Percentiles rank a stretch among this genome's conserved stretches.
Conservation (phyloP, 2,888 invertebrate species). For the Lochmaea crataegi region DNA sequence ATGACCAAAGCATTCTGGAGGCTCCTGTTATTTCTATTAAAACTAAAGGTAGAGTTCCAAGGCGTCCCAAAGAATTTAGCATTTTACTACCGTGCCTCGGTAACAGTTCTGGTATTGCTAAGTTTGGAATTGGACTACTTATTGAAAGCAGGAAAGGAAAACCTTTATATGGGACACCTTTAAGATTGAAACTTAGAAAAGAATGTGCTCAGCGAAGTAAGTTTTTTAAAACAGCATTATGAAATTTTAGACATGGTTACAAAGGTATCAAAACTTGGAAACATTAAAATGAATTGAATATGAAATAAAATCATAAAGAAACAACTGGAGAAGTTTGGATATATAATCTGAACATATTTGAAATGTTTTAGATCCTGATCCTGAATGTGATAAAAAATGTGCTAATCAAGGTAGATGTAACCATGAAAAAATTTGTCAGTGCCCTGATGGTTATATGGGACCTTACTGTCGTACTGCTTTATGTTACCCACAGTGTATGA, state of each 20-base stretch:
- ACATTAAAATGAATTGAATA: not conserved
- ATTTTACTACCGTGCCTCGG: constrained; percentile 88
- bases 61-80: constrained; percentile 90
- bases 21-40: constrained; percentile 91
- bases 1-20: constrained; percentile 84
- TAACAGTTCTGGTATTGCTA: constrained; percentile 88
- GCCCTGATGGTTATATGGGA: constrained; percentile 91
- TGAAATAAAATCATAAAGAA: no score
- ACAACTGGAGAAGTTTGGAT: no score
- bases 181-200: constrained; percentile 88
- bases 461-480: constrained; percentile 89
- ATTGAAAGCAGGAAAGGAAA: constrained; percentile 84
- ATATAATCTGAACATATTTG: not conserved
- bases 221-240: constrained; percentile 15
- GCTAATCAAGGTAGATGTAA: constrained; percentile 88
- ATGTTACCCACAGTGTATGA: constrained; percentile 93
- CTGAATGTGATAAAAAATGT: constrained; percentile 89
- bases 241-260: not conserved
- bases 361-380: constrained; percentile 77
- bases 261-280: not conserved
- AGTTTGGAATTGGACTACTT: constrained; percentile 87
- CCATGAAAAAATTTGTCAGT: constrained; percentile 86
- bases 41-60: constrained; percentile 86
- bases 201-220: constrained; percentile 92
- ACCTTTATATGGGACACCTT: constrained; percentile 87